Evolutionary conservation across 2,888 invertebrate genomes (phyloP), one percentile per base, ranked within the genome.

Genomic region (Chirona hameri): DNA sequence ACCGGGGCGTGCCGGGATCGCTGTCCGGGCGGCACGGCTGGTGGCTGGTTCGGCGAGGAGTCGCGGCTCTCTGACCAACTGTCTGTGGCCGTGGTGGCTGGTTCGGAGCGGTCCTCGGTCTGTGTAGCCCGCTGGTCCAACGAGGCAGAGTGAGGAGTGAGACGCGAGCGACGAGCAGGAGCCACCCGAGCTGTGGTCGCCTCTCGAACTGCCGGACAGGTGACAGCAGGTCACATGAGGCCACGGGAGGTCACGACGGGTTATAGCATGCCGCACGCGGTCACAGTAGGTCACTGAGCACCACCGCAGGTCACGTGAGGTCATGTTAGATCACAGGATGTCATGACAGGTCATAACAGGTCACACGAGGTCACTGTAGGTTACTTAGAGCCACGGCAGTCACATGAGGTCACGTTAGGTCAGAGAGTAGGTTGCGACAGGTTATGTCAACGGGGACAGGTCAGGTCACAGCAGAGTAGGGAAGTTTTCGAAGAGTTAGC

Each of bases 21-120:
- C 31, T 21, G 79, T 14, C 79, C 82, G 27, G 84, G 79, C 46
- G 24, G 69, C 21, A 83, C 83, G 83, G 85, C 85, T 85, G 83
- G 86, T 85, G 85, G 86, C 84, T 86, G 87, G 86, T 86, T 87
- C 85, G 86, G 87, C 85, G 86, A 87, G 85, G 86, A 86, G 85
- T 86, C 87, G 86, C 85, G 79, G 27, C 79, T 87, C 86, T 85
- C 87, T 86, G 86, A 86, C 83, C 85, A 84, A 85, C 85, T 85
- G 84, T 85, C 85, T 85, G 84, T 69, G 82, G 69, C 81, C 27
- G 57, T 76, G 48, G 81, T 65, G 52, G 82, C 48, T 15, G 76
- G 83, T 27, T 69, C 69, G 76, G 82, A 82, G 60, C 57, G 84
- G 72, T 82, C 85, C 85, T 84, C 84, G 29, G 18, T 84, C 85